phyloP scores from a whole-genome alignment of 2,113 vertebrate species.

The Thamnophis sirtalis region DNA sequence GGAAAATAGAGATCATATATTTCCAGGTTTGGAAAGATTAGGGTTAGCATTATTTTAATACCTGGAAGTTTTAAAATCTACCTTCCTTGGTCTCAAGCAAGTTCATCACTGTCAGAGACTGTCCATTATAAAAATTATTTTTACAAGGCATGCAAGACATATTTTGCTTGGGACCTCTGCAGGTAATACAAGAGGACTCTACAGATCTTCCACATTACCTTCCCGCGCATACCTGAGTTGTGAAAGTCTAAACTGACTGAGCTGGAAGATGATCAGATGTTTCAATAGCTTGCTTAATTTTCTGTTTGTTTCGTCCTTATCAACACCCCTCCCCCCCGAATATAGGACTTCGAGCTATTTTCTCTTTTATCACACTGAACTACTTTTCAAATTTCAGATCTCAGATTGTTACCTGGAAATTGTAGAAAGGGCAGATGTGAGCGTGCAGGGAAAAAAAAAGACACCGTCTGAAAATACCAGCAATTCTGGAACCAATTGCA shows the following conservation, averaged over 20 bases:
- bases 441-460: too few relatives aligned
- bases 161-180: background rate
- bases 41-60: background rate
- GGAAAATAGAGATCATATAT: background rate
- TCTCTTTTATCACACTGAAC: background rate
- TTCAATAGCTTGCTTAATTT: background rate
- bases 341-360: background rate
- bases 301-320: background rate
- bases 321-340: background rate
- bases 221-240: background rate
- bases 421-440: background rate
- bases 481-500: slow-evolving; percentile 2
- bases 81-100: background rate
- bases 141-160: background rate
- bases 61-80: background rate
- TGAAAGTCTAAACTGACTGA: background rate
- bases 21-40: background rate
- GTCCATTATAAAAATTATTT: background rate
- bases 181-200: background rate
- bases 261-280: background rate
- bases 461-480: slow-evolving; percentile 13
- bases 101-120: background rate
- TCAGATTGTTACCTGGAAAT: accelerated
- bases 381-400: slow-evolving; percentile 8
- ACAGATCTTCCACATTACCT: background rate